Base-by-base conservation (phyloP, 2,113 vertebrate species). In the Macrotus californicus region DNA sequence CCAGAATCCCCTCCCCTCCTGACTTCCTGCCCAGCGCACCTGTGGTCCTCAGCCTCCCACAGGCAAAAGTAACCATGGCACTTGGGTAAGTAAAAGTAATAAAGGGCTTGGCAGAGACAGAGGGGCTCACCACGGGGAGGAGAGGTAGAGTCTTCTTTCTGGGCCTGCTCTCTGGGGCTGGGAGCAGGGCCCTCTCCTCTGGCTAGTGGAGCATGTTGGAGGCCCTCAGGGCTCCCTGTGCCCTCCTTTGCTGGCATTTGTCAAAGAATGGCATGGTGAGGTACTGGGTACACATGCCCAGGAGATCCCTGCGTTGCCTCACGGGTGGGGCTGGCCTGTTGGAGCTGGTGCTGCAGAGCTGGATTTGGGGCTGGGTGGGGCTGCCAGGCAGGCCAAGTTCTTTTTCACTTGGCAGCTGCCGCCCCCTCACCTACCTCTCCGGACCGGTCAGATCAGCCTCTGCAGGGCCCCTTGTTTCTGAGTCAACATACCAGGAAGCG, bases 281-380 rank as follows among this genome's bases (percentile, higher is more conserved):
- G 18, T 36, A 16, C 31, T 34, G n/a, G 29, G 9, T 34, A 34
- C 77, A 5, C 7, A 52, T 39, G 64, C 82, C 6, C 5, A 2
- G n/a, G 46, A 36, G 61, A 46, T 31, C 34, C n/a, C 70, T 73
- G 46, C 4, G 0, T 81, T n/a, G 64, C 61, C 66, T 21, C 61
- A 4, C 52, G 91, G 97, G 94, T 0, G 13, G 77, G 90, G 95
- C 85, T 13, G 56, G 52, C 94, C 94, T 94, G 95, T 94, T 72
- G 48, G 54, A 88, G 86, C 91, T 80, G 86, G 96, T 64, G 61
- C 67, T 92, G 64, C 21, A 0, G 43, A 96, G 73, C 94, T 95
- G 90, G 96, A 88, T 96, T 90, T 90, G 95, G 86, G 56, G 77
- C 36, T 26, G 56, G 96, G 97, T 91, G 96, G 67, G 88, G 95